Evolutionary conservation across 2,113 vertebrate species (phyloP), one percentile per base, ranked within the genome.

Genomic region (Okapia johnstoni): DNA sequence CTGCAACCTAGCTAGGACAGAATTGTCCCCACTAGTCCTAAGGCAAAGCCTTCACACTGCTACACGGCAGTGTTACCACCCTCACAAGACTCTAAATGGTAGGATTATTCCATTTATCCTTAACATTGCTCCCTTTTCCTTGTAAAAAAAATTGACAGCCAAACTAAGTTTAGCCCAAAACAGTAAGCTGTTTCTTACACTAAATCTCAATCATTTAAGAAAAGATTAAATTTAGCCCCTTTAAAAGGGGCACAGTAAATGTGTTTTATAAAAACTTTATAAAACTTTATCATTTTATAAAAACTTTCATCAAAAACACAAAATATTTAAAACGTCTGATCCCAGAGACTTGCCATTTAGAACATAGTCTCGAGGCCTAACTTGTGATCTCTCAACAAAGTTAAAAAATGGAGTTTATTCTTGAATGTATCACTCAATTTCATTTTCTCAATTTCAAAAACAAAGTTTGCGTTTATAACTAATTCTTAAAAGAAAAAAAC

Each of bases 361-460:
- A 5, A 90, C 70, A 95, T 3, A 63, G 23, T 85, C 63, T 87
- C 50, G 33, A 61, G 70, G 77, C 46, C 90, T 57, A 61, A 80
- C 10, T 36, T 81, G 16, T 91, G 66, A 61, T 73, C 52, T 84
- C 48, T 52, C 81, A 88, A 96, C 7, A 92, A 86, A 17, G 43
- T 25, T 11, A 79, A 30, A 61, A 96, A 95, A 81, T 21, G 9
- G 46, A 58, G 15, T 30, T 93, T 81, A 89, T 6, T 66, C 14
- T 36, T 88, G 23, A 57, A 92, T 40, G 57, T 80, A 88, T 54
- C 84, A 52, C 36, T 90, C 87, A 19, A 55, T 87, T 94, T 80
- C 91, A 94, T 46, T 79, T 73, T 90, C 83, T 96, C 66, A 57
- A 93, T 95, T 95, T 96, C 70, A 92, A 91, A 95, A 84, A 57